phyloP scores from a whole-genome alignment of 2,113 vertebrate genomes.

The Aptenodytes forsteri region DNA sequence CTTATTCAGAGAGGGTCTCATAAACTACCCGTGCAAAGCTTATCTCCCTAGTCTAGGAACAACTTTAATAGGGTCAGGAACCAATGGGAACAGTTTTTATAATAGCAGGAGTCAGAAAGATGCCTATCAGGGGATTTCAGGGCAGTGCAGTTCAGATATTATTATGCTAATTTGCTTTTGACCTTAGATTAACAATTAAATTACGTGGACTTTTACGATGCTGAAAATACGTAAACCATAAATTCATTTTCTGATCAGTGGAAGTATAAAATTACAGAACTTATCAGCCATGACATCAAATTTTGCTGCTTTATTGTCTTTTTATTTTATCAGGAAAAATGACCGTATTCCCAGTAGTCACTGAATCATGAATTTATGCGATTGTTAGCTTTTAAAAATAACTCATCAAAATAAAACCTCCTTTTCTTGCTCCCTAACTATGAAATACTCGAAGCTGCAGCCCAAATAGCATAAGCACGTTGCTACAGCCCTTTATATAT shows the following conservation, averaged over 20 bases:
- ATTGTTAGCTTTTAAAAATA: neutral
- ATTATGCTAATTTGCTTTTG: neutral
- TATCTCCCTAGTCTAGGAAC: neutral
- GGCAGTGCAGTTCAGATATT: neutral
- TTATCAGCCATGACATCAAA: neutral
- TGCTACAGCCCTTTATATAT: neutral
- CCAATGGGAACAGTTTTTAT: neutral
- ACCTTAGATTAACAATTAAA: slow-evolving; percentile 33
- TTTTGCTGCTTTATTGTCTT: neutral
- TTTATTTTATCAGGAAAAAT: neutral
- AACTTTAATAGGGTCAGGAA: neutral
- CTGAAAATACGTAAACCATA: neutral
- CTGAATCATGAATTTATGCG: neutral
- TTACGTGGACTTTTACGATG: neutral
- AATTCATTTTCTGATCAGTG: slow-evolving; percentile 23
- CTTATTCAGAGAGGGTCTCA: neutral
- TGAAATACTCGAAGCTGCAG: neutral
- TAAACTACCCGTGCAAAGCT: neutral
- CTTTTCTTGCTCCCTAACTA: neutral
- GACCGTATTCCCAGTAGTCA: neutral
- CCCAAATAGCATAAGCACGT: neutral
- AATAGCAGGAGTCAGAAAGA: neutral
- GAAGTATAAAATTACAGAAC: neutral
- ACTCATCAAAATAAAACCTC: neutral
- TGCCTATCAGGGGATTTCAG: neutral